Conservation (phyloP, 2,797 vertebrate species). For the Salmo trutta region DNA sequence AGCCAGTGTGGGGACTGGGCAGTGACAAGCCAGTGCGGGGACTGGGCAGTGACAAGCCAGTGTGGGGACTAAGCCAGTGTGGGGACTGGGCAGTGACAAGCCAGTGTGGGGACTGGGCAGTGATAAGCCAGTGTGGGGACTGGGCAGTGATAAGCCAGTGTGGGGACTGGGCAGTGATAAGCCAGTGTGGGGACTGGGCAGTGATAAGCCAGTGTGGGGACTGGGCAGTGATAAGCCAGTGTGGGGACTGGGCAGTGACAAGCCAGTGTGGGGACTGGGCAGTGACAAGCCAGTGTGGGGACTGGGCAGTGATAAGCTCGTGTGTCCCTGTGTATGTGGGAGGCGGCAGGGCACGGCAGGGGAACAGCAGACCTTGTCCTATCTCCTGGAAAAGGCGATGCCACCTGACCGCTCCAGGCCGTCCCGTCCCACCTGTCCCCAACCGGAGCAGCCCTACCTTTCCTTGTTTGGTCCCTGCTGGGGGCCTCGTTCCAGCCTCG, state of each 20-base stretch:
- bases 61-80: too few relatives aligned
- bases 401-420: slow-evolving; percentile 31
- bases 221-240: not conserved
- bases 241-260: not conserved
- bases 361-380: slow-evolving; percentile 23
- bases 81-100: too few relatives aligned
- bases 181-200: too few relatives aligned
- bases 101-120: too few relatives aligned
- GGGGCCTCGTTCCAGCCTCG: slow-evolving; percentile 40
- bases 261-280: too few relatives aligned
- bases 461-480: slow-evolving; percentile 79
- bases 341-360: not conserved
- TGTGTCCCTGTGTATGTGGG: not conserved
- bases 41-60: too few relatives aligned
- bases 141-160: too few relatives aligned
- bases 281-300: too few relatives aligned
- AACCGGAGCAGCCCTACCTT: slow-evolving; percentile 44
- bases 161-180: too few relatives aligned
- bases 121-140: not conserved
- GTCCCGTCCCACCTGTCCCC: slow-evolving; percentile 42
- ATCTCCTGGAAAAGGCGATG: slow-evolving; percentile 22
- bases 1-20: too few relatives aligned
- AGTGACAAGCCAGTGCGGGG: not conserved
- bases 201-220: too few relatives aligned
- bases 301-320: too few relatives aligned